phyloP scores from a whole-genome alignment of 2,113 vertebrate species.

The Chaetops frenatus region DNA sequence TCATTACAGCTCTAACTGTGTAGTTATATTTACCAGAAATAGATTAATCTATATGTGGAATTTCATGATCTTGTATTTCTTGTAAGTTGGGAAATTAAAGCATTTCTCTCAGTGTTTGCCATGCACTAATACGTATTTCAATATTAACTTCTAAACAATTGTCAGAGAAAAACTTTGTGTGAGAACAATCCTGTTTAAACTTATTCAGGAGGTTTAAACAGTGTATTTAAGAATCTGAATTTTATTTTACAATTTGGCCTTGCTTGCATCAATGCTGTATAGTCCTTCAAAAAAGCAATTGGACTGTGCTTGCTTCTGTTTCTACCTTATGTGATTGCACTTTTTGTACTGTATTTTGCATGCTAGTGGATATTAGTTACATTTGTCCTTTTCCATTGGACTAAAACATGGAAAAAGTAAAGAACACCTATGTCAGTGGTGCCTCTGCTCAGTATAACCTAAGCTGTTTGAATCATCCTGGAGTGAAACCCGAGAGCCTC shows the following conservation, averaged over 20 bases:
- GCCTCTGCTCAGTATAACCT: neutral
- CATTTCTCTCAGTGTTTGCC: neutral
- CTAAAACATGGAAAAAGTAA: slow-evolving; percentile 41
- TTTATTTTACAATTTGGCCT: neutral
- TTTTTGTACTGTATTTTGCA: neutral
- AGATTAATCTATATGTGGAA: neutral
- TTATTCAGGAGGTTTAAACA: neutral
- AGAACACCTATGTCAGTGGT: neutral
- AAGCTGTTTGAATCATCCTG: neutral
- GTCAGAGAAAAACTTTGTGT: neutral
- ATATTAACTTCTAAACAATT: neutral
- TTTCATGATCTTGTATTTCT: neutral
- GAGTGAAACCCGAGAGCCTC: neutral
- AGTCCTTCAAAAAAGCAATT: neutral
- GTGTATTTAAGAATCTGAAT: neutral
- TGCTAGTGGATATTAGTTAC: neutral
- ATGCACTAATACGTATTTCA: neutral
- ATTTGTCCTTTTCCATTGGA: neutral
- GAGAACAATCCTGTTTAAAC: neutral
- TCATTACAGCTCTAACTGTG: neutral
- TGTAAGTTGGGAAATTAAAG: neutral
- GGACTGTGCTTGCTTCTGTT: neutral
- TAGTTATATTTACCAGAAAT: neutral
- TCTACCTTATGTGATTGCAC: neutral
- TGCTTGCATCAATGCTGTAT: neutral